phyloP scores from a whole-genome alignment of 2,113 vertebrate species.

The Anolis sagrei region DNA sequence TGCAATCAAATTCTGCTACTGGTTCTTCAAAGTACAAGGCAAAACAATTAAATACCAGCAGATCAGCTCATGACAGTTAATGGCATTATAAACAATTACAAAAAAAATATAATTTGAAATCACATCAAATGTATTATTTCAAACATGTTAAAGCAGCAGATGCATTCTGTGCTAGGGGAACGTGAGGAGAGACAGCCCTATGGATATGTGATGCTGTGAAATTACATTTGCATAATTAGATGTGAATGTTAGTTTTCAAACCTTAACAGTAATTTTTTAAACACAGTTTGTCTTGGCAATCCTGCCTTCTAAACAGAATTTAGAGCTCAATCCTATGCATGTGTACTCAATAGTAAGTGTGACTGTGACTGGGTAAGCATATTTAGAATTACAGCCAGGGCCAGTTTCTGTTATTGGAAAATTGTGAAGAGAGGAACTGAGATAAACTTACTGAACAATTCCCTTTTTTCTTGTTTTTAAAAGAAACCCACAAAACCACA shows the following conservation, averaged over 20 bases:
- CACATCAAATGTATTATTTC: slow-evolving; percentile 67
- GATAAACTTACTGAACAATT: background rate
- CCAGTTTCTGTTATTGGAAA: background rate
- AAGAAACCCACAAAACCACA: background rate
- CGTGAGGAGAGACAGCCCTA: slow-evolving; percentile 67
- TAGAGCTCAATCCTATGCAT: background rate
- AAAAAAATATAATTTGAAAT: slow-evolving; percentile 68
- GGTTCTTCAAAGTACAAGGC: slow-evolving; percentile 55
- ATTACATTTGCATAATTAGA: slow-evolving; percentile 74
- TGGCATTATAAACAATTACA: slow-evolving; percentile 64
- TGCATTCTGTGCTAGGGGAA: slow-evolving; percentile 62
- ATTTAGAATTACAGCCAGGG: background rate
- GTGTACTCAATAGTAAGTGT: background rate
- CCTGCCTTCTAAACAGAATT: slow-evolving; percentile 35
- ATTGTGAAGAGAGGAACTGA: background rate
- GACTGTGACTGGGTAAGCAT: background rate
- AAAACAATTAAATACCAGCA: slow-evolving; percentile 65
- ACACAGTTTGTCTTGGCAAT: slow-evolving; percentile 50
- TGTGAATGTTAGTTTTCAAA: slow-evolving; percentile 70
- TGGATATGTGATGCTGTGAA: slow-evolving; percentile 71
- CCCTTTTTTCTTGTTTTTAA: background rate
- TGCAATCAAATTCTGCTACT: slow-evolving; percentile 66
- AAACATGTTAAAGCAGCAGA: slow-evolving; percentile 62
- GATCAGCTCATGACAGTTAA: slow-evolving; percentile 67
- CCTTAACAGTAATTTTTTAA: slow-evolving; percentile 56